Evolutionary conservation across 1,140 invertebrate genomes (phyloP), one percentile per base, ranked within the genome.

Genomic region (Venturia canescens): DNA sequence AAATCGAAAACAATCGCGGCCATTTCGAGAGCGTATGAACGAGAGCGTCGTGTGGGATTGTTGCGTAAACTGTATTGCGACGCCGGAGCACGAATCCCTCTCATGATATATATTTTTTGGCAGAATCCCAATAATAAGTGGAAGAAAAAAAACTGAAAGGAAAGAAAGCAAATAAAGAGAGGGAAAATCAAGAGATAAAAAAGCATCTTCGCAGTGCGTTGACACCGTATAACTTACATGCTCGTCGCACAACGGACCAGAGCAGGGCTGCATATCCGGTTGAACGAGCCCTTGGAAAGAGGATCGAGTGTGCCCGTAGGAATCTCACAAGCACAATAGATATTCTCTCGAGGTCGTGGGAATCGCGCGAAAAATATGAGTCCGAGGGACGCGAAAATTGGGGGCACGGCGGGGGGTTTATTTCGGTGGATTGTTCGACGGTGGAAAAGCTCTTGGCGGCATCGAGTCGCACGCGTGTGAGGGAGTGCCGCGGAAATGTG

Each of bases 141-240:
- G n/a, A n/a, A n/a, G n/a, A n/a, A n/a, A n/a, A n/a, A n/a, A n/a
- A n/a, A n/a, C n/a, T n/a, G n/a, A n/a, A n/a, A n/a, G n/a, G n/a
- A 21, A 57, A 57, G 9, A 57, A 57, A 57, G 21, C 2, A 57
- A 57, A n/a, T n/a, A 57, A 57, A 23, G 21, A 21, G 21, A 44
- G 7, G 38, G 13, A 44, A 44, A 44, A 11, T 11, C 5, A 27
- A 66, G 15, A 66, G 13, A 66, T 29, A 66, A 23, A 21, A 27
- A 29, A 66, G 27, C n/a, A 66, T 66, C 60, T 23, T 15, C 60
- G 4, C n/a, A 29, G 26, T 26, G 15, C 60, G 60, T 66, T 66
- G 13, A 66, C 60, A 66, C 60, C 60, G 60, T 66, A 66, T 66
- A 66, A 66, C 60, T 66, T 66, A 66, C 27, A 66, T 66, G 23